A percentile compares a stretch with the other conserved stretches of the same genome.
These are phyloP conservation scores for Orthosia gothica DNA, from an alignment of 2,888 invertebrate genomes.

Conservation along the genomic window DNA sequence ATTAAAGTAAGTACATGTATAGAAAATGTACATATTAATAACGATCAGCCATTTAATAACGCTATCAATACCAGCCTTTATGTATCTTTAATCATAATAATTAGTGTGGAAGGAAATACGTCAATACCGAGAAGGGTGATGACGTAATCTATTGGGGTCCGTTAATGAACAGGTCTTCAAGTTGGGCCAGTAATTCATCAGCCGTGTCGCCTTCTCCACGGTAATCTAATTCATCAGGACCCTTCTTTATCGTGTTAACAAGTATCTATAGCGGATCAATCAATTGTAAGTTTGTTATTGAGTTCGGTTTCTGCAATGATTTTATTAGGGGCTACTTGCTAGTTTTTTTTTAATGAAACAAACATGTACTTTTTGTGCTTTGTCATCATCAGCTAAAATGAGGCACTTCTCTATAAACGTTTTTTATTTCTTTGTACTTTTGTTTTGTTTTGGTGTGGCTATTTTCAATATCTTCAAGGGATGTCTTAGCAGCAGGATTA, in stretches of 20 bases:
- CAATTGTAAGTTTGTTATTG: slow-evolving; percentile 43
- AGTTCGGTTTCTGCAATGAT: slow-evolving; percentile 9
- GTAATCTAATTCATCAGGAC: slow-evolving; percentile 62
- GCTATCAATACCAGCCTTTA: slow-evolving; percentile 7
- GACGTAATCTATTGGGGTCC: slow-evolving; percentile 58
- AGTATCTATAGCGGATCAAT: slow-evolving; percentile 61
- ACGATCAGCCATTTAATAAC: neutral
- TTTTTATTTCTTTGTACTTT: no score
- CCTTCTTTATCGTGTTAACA: slow-evolving; percentile 44
- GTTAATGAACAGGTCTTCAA: slow-evolving; percentile 65
- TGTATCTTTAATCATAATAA: slow-evolving; percentile 51
- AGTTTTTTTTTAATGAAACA: no score
- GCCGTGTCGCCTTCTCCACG: slow-evolving; percentile 46
- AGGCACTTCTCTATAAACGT: no score
- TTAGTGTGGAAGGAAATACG: slow-evolving; percentile 28
- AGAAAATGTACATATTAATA: neutral
- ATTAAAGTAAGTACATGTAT: no score
- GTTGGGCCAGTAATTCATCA: slow-evolving; percentile 65
- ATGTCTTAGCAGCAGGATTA: no score
- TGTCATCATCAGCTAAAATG: no score
- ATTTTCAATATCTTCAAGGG: no score
- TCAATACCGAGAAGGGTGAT: slow-evolving; percentile 51
- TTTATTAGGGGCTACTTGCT: neutral
- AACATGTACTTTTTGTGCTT: no score
- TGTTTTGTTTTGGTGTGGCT: no score